Percentiles rank a stretch among this genome's conserved stretches.
Conservation (phyloP, 2,113 vertebrate species). For the Phylloscopus trochiloides region DNA sequence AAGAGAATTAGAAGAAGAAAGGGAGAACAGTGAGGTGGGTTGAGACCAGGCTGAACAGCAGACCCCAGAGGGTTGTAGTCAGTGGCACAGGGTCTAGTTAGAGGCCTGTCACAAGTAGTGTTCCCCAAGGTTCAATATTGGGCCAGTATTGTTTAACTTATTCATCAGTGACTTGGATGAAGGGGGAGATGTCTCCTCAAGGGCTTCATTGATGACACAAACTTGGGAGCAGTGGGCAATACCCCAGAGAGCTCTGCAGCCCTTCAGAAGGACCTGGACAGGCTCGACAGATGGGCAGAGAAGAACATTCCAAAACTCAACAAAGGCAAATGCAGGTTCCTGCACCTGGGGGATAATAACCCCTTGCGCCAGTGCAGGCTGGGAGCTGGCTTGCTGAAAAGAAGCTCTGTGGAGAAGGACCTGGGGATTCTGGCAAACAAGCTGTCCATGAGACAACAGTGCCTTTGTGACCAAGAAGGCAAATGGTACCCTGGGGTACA, state of each 20-base stretch:
- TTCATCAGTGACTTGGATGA: neutral
- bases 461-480: neutral
- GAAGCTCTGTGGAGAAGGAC: neutral
- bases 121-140: neutral
- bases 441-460: neutral
- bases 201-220: fast-evolving
- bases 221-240: neutral
- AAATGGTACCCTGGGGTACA: neutral
- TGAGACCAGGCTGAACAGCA: neutral
- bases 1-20: neutral
- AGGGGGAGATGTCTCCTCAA: neutral
- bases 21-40: too few species aligned
- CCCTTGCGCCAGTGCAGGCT: neutral
- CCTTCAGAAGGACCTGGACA: neutral
- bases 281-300: neutral
- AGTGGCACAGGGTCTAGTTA: neutral
- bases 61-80: neutral
- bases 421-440: neutral
- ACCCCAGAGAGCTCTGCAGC: neutral
- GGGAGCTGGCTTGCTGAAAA: neutral
- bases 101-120: neutral
- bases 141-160: neutral
- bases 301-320: neutral
- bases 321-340: neutral
- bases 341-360: neutral